Base-by-base conservation (phyloP, 2,888 invertebrate species). In the Tortrix viridana region DNA sequence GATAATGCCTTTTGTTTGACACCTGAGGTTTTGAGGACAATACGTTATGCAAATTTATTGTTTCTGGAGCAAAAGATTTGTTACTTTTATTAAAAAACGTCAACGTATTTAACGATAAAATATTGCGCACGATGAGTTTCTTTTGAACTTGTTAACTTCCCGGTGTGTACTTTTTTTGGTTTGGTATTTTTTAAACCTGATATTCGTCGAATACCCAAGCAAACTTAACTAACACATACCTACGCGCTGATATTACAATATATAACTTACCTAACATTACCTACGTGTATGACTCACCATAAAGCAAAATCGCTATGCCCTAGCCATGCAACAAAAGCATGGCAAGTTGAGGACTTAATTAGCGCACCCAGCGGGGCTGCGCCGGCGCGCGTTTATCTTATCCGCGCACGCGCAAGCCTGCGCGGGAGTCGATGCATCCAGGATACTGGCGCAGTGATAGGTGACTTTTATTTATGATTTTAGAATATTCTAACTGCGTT, bases 271-370 rank as follows among this genome's bases (percentile, higher is more conserved):
- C 63, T 63, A 65, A 54, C 57, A 61, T 59, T 47, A 75, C 76
- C 32, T 12, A 32, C 32, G 32, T 32, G n/a, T n/a, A n/a, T n/a
- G 32, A 32, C 32, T 32, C 32, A 32, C 32, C 32, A 75, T 80
- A 85, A 22, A 47, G 12, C 14, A 20, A 22, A 5, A 12, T 14
- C 1, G 9, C 38, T 6, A 55, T 38, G 49, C 22, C 26, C 56
- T 62, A 52, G 56, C 38, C 55, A 56, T 61, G 62, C 52, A 56
- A 62, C 62, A 54, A 63, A 58, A 58, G 44, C 56, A 65, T 53
- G 50, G 77, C 79, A 81, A 85, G 81, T 77, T 86, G 88, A 90
- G 86, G 90, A 87, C 85, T 91, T 91, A 92, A 92, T 92, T 92
- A 92, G 90, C 77, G 85, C 75, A 80, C 89, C 78, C 89, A 79